Base-by-base conservation (phyloP, 2,888 invertebrate species). In the Noctua fimbriata region DNA sequence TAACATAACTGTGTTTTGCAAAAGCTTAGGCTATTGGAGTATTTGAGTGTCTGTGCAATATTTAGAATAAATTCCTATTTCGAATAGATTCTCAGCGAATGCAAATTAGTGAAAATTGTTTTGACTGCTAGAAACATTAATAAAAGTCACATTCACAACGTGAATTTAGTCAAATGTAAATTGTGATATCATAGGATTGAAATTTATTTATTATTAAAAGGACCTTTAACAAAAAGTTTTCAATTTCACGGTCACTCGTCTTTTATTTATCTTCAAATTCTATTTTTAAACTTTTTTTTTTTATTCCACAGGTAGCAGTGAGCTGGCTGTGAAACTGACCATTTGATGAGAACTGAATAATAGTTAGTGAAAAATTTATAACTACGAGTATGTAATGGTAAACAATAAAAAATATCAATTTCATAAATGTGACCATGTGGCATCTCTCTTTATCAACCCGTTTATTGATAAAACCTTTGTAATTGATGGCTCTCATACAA, bases 241-340 rank as follows among this genome's bases (percentile, higher is more conserved):
- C 12, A 18, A 47, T 58, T n/a, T 24, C 14, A 5, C 10, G 9
- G 12, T n/a, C 18, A 1, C 18, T n/a, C 9, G 21, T 41, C 18
- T 82, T 83, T 52, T 44, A 41, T 52, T 76, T 14, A 52, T 36
- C 10, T 36, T 47, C 7, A n/a, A 36, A 24, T 41, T 69, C 0
- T n/a, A 21, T 69, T n/a, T 32, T n/a, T 36, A 72, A 36, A 0
- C 2, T 60, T 47, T 60, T 36, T 36, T 82, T 85, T n/a, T 86
- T 86, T 88, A 88, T 87, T 88, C 91, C 87, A 74, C 96, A 96
- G 96, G 92, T 96, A 96, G 93, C 95, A 94, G 91, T 89, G 91
- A 89, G 85, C 81, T 86, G 91, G 90, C 92, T 92, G 91, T 92
- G 91, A 92, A 91, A 91, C 83, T 85, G 90, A 92, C 90, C 89